Evolutionary conservation across 2,113 vertebrate genomes (phyloP), one percentile per base, ranked within the genome.

Genomic region (Macheiramphus alcinus): DNA sequence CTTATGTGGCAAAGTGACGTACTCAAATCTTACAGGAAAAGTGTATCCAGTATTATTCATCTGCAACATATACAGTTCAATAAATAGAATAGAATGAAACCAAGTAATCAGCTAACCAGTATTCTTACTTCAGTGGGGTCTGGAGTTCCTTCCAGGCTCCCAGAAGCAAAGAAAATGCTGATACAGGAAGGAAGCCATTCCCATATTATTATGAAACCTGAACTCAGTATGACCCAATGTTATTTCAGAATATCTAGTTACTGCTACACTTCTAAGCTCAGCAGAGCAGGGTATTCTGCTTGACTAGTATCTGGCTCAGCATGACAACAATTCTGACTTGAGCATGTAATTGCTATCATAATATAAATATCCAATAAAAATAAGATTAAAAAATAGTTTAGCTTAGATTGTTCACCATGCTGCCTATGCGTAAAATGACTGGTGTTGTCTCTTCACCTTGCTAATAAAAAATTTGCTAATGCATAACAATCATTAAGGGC

Each of bases 401-500:
- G 3, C 22, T 84, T 74, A 74, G 47, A 56, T 34, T 47, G 7
- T 36, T 88, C 80, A 32, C 29, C 36, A 11, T 50, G 19, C 65
- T 79, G 7, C 11, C 18, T 2, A 0, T 23, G 2, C 2, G 0
- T 62, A 63, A 75, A 83, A 76, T 12, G 12, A 53, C 15, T 14
- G 23, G 14, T 36, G 12, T 79, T 92, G 10, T 62, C 25, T 45
- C 21, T 79, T 84, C 18, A 55, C 8, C 11, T 15, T 36, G 20
- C 7, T 18, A 31, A 12, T 45, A 87, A 90, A 92, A 81, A 52
- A 62, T 10, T 19, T 50, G 5, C 14, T 90, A 42, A 27, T 43
- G 7, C 6, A 7, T 36, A 84, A 38, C 5, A 50, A 47, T 63
- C 84, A 80, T 20, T 55, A 62, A 45, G 7, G 22, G 6, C 20